Evolutionary conservation across 1,140 invertebrate species (phyloP).

Genomic region (Ceratosolen solmsi): DNA sequence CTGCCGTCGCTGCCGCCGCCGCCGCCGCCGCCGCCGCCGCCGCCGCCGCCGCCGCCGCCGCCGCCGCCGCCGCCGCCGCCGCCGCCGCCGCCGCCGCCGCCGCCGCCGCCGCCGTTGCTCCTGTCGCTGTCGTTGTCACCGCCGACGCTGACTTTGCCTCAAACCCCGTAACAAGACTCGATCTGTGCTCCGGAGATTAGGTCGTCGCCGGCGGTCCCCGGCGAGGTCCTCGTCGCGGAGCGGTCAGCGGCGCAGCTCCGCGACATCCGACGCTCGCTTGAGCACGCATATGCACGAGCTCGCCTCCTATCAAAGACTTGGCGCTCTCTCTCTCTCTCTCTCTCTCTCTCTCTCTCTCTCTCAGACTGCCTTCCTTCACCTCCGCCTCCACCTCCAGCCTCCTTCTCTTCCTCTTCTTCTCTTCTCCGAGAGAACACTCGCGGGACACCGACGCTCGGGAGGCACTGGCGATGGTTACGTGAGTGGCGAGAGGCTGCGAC

Average conservation of each 20-base stretch:
- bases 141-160: neutral
- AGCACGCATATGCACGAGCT: constrained; percentile 4
- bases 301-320: neutral
- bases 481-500: neutral
- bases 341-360: neutral
- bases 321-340: neutral
- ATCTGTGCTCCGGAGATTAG: constrained; percentile 10
- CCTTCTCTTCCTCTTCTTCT: neutral
- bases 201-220: neutral
- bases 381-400: neutral
- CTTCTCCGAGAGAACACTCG: neutral
- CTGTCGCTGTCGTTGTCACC: neutral
- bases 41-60: neutral
- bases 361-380: neutral
- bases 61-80: neutral
- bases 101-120: neutral
- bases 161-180: neutral
- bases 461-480: constrained; percentile 1
- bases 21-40: constrained; percentile 21
- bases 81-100: neutral
- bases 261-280: constrained; percentile 18
- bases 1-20: constrained; percentile 12
- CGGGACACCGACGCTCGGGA: neutral
- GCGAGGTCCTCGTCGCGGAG: neutral
- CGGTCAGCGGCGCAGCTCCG: neutral